Conservation (phyloP, 2,113 vertebrate species). For the Gobius niger region DNA sequence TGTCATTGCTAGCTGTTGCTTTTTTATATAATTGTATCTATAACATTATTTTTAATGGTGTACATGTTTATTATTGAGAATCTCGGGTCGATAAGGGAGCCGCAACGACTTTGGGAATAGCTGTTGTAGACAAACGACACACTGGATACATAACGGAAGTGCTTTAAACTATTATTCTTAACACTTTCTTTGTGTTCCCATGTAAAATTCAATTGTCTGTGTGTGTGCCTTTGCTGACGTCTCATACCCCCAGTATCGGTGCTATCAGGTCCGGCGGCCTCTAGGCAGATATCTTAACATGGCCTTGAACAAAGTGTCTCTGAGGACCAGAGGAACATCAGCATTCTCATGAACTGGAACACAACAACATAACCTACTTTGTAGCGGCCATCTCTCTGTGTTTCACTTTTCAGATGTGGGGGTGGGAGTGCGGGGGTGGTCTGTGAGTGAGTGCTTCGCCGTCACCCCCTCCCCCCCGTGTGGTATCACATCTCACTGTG, state of each 20-base stretch:
- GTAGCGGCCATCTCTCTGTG: conserved; percentile 36
- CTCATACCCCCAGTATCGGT: conserved; percentile 46
- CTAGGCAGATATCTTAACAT: conserved; percentile 49
- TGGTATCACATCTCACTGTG: conserved; percentile 53
- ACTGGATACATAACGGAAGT: too few relatives aligned
- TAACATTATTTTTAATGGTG: too few relatives aligned
- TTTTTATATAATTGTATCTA: too few relatives aligned
- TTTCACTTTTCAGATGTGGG: conserved; percentile 44
- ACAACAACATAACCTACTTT: conserved; percentile 73
- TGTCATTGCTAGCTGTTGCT: too few relatives aligned
- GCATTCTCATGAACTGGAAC: conserved; percentile 65
- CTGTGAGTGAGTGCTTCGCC: neutral
- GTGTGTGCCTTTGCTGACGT: conserved; percentile 25
- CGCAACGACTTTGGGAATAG: too few relatives aligned
- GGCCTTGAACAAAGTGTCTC: conserved; percentile 74
- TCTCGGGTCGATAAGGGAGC: too few relatives aligned
- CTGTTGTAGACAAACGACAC: too few relatives aligned
- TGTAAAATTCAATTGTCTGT: neutral
- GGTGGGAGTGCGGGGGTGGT: neutral
- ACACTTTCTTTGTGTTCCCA: too few relatives aligned
- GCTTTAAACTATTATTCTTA: too few relatives aligned
- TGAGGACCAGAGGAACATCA: conserved; percentile 61
- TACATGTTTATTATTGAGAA: too few relatives aligned
- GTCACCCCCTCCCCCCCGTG: conserved; percentile 26
- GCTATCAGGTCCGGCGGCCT: conserved; percentile 56